These are phyloP conservation scores for Drosophila sucinea DNA, from an alignment of 1,140 invertebrate species.

Conservation along the genomic window DNA sequence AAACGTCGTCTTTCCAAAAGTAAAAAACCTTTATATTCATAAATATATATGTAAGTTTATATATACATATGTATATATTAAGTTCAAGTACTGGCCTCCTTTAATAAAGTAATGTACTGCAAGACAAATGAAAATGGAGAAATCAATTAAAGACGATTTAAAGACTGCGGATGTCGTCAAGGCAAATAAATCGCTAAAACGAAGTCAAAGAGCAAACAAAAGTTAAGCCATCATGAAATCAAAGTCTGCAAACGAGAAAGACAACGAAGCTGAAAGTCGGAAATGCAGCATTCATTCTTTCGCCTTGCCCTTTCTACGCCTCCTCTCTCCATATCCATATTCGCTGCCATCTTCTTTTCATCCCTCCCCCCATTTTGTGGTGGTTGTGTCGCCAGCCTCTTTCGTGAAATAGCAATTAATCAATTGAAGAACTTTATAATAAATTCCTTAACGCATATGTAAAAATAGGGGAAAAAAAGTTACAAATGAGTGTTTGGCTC, in stretches of 20 bases:
- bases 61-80: too few relatives aligned
- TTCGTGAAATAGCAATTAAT: constrained; percentile 4
- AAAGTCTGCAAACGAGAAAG: constrained; percentile 11
- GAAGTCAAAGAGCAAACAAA: constrained; percentile 8
- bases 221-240: constrained; percentile 2
- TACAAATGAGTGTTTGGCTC: constrained; percentile 14
- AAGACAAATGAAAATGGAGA: constrained; percentile 17
- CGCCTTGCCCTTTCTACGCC: not conserved
- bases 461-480: constrained; percentile 1
- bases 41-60: too few relatives aligned
- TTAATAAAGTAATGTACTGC: too few relatives aligned
- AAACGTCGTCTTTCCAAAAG: too few relatives aligned
- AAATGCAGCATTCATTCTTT: constrained; percentile 7
- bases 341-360: too few relatives aligned
- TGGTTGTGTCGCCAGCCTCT: too few relatives aligned
- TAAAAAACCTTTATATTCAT: too few relatives aligned
- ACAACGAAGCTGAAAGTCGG: not conserved
- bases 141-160: constrained; percentile 20
- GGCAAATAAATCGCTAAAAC: constrained; percentile 4
- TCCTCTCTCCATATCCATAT: not conserved
- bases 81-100: too few relatives aligned
- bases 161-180: not conserved
- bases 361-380: too few relatives aligned
- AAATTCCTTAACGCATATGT: not conserved
- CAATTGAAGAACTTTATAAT: constrained; percentile 4